These are phyloP conservation scores for Phortica okadai DNA, from an alignment of 2,888 invertebrate genomes.

Conservation along the genomic window DNA sequence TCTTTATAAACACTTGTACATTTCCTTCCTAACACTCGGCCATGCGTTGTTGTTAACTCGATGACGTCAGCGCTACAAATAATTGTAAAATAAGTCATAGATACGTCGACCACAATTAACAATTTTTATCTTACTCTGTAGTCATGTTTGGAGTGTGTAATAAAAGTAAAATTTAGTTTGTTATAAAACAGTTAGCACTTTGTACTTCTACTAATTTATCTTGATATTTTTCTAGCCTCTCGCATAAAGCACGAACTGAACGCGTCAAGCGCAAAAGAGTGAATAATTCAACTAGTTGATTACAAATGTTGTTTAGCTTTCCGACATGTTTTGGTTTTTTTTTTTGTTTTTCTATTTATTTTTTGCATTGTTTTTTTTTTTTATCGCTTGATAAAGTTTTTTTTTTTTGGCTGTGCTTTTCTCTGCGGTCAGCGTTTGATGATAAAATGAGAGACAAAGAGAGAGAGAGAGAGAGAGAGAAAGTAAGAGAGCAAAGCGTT, in stretches of 20 bases:
- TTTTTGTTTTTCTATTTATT: not conserved
- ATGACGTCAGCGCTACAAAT: slow-evolving; percentile 22
- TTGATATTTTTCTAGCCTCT: too few relatives aligned
- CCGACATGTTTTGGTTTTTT: not conserved
- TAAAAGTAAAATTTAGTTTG: too few relatives aligned
- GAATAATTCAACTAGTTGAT: not conserved
- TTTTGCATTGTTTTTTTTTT: not conserved
- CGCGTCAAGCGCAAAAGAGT: not conserved
- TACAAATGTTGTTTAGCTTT: not conserved
- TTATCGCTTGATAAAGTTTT: not conserved
- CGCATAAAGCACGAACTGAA: not conserved
- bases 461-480: too few relatives aligned
- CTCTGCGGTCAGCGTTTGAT: not conserved
- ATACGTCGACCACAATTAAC: not conserved
- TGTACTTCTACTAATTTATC: too few relatives aligned
- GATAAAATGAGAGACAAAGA: not conserved
- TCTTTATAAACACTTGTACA: slow-evolving; percentile 59
- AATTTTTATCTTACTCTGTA: not conserved
- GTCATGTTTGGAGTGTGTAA: too few relatives aligned
- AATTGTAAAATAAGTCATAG: not conserved
- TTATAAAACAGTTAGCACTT: too few relatives aligned
- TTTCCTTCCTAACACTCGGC: slow-evolving; percentile 64
- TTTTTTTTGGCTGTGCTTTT: not conserved
- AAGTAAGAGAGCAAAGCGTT: too few relatives aligned
- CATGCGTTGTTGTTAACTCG: slow-evolving; percentile 58